Base-by-base conservation (phyloP, 2,113 vertebrate genomes). In the Myrmecobius fasciatus region DNA sequence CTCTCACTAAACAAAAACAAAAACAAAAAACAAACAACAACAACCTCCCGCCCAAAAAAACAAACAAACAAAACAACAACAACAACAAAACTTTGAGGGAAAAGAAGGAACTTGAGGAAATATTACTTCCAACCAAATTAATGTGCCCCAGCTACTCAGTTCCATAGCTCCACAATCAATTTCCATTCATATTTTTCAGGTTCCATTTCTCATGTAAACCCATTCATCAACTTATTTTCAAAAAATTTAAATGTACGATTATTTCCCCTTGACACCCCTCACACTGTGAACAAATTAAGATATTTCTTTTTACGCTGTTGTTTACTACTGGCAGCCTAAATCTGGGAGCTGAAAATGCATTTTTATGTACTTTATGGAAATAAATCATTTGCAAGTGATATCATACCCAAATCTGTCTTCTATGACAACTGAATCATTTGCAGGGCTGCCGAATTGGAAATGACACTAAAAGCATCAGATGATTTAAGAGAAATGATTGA, bases 401-500 rank as follows among this genome's bases (percentile, higher is more conserved):
- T 96, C 2, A 95, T 14, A 0, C 93, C 94, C 95, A 1, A 95
- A 95, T 97, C 94, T 95, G 67, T 97, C 96, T 98, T 49, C 49
- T 96, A 17, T 96, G 97, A 98, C 95, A 98, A 96, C 95, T 92
- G 93, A 98, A 92, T 95, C 93, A 92, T 97, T 98, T 98, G 91
- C 90, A 91, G 94, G 31, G 83, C 92, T 94, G 93, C 52, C 95
- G 91, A 97, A 97, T 91, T 95, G 94, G 95, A 98, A 96, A 94
- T 53, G 95, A 97, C 96, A 97, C 89, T 98, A 97, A 98, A 98
- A 98, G 96, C 97, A 47, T 0, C 3, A 2, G 0, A 36, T 98
- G 97, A 98, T 98, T 97, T 97, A 98, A 98, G 91, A 67, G 53
- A 94, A 97, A 93, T 92, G 14, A 93, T 53, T 97, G 97, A 95